phyloP scores from a whole-genome alignment of 2,797 vertebrate species.

The Spinus pinus region DNA sequence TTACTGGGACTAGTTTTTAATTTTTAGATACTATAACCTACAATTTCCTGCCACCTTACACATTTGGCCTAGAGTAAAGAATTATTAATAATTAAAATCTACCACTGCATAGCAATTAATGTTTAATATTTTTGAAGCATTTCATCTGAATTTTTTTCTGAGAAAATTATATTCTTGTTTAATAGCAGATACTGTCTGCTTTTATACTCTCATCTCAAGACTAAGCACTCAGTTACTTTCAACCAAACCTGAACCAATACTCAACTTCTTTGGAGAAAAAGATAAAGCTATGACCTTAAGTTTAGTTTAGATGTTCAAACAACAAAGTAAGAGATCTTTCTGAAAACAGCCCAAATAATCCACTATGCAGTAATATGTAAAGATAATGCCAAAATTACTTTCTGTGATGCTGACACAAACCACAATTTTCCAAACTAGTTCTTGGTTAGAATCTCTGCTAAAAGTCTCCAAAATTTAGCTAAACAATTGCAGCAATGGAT shows the following conservation, averaged over 20 bases:
- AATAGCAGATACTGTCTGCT: neutral
- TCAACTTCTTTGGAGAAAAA: neutral
- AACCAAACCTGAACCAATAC: neutral
- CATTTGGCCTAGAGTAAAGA: neutral
- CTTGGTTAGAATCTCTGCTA: neutral
- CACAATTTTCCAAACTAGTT: neutral
- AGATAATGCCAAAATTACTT: neutral
- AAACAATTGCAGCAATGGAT: neutral
- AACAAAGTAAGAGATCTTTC: neutral
- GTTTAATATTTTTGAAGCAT: neutral
- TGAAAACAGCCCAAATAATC: neutral
- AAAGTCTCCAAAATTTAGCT: neutral
- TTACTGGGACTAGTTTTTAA: neutral
- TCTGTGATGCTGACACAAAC: neutral
- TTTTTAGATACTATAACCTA: neutral
- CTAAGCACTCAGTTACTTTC: neutral
- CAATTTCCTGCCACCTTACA: neutral
- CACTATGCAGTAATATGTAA: neutral
- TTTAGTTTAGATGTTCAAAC: neutral
- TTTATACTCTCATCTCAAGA: neutral
- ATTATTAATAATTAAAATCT: slow-evolving; percentile 10
- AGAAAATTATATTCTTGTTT: neutral
- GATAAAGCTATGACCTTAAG: neutral
- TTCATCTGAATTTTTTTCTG: neutral
- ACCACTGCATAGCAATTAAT: neutral